These are phyloP conservation scores for Tyrophagus putrescentiae DNA, from an alignment of 1,140 invertebrate species.

Conservation along the genomic window DNA sequence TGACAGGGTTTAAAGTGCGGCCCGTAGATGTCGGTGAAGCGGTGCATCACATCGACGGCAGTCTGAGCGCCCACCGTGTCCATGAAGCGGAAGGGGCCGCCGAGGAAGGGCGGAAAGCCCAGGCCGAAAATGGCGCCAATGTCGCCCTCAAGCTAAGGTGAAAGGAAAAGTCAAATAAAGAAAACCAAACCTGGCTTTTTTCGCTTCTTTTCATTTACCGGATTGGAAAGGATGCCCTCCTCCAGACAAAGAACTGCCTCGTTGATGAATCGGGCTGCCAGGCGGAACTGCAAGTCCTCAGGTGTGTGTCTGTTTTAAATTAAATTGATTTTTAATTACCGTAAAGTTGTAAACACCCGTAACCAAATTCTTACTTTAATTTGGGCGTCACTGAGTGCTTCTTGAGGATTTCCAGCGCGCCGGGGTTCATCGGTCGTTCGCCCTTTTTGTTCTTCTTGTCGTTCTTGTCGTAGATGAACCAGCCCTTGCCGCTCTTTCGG, in stretches of 20 bases:
- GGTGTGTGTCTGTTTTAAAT: conserved; percentile 39
- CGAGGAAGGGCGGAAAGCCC: conserved; percentile 94
- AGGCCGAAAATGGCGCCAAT: conserved; percentile 96
- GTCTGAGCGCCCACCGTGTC: conserved; percentile 81
- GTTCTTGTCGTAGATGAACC: conserved; percentile 60
- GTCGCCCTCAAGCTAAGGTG: conserved; percentile 67
- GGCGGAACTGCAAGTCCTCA: conserved; percentile 77
- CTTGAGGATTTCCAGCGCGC: conserved; percentile 62
- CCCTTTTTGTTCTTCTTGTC: conserved; percentile 60
- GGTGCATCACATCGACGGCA: conserved; percentile 75
- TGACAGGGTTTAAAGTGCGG: conserved; percentile 72
- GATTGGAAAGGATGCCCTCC: conserved; percentile 81
- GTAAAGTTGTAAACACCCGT: background rate
- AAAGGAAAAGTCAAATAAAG: background rate
- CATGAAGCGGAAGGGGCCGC: conserved; percentile 93
- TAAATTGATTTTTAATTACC: conserved; percentile 7
- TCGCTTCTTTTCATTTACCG: conserved; percentile 34
- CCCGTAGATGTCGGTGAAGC: conserved; percentile 65
- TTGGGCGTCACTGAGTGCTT: conserved; percentile 57
- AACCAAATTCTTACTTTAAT: conserved; percentile 33
- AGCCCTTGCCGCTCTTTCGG: conserved; percentile 87
- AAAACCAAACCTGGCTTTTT: too few relatives aligned
- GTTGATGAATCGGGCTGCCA: conserved; percentile 88
- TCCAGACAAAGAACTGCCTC: conserved; percentile 89
- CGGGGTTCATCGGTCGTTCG: conserved; percentile 72